phyloP scores from a whole-genome alignment of 2,888 invertebrate genomes.

The Drosophila incognita region DNA sequence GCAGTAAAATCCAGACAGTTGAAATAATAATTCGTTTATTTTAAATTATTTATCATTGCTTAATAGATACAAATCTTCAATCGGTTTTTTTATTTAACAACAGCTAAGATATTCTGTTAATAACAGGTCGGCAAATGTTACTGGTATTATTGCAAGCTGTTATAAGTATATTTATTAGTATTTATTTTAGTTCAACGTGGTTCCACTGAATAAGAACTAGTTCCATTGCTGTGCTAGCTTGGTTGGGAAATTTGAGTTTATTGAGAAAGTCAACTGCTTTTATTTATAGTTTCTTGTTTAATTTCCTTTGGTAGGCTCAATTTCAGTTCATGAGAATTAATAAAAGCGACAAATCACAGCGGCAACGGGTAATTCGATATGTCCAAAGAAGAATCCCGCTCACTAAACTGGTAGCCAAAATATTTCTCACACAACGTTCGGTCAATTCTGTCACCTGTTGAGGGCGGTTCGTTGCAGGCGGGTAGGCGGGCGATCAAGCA shows the following conservation, averaged over 20 bases:
- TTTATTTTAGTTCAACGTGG: constrained; percentile 13
- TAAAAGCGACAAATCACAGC: constrained; percentile 76
- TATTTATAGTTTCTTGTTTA: constrained; percentile 7
- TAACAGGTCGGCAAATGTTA: constrained; percentile 26
- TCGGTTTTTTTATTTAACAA: neutral
- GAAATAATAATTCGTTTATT: neutral
- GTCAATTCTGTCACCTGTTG: constrained; percentile 73
- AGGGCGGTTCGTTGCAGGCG: constrained; percentile 30
- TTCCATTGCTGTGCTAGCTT: constrained; percentile 9
- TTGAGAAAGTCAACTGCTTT: constrained; percentile 17
- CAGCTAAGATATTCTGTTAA: constrained; percentile 15
- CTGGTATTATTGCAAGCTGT: constrained; percentile 2
- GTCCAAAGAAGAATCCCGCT: constrained; percentile 37
- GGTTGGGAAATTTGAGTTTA: neutral
- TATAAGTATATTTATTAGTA: constrained; percentile 19
- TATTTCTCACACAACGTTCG: constrained; percentile 74
- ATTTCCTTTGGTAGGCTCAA: constrained; percentile 44
- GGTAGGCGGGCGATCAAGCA: constrained; percentile 20
- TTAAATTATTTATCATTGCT: neutral
- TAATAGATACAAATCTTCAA: neutral
- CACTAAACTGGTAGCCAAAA: constrained; percentile 46
- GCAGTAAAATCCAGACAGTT: neutral
- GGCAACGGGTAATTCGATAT: constrained; percentile 72
- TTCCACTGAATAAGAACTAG: constrained; percentile 26
- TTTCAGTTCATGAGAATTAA: constrained; percentile 76